phyloP scores from a whole-genome alignment of 2,888 invertebrate genomes.

The Artemia sp. region DNA sequence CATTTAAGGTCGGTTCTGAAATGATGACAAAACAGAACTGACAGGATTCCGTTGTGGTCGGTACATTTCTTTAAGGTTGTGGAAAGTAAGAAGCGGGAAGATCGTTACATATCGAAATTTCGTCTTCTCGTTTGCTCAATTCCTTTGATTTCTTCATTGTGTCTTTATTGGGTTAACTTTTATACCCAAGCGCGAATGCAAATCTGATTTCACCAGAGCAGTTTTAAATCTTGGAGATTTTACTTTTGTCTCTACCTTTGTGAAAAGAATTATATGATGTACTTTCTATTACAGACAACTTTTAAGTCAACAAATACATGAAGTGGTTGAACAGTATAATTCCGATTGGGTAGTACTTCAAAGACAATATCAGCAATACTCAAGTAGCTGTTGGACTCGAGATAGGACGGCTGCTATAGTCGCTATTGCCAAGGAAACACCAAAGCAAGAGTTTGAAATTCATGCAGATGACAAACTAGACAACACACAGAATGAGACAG shows the following conservation, averaged over 20 bases:
- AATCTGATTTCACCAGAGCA: too few relatives aligned
- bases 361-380: conserved; percentile 56
- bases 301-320: conserved; percentile 64
- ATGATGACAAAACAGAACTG: too few relatives aligned
- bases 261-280: not conserved
- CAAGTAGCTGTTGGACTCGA: conserved; percentile 45
- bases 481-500: not conserved
- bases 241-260: not conserved
- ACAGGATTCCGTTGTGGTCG: too few relatives aligned
- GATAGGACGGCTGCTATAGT: conserved; percentile 42
- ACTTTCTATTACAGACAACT: conserved; percentile 41
- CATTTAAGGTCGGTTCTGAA: too few relatives aligned
- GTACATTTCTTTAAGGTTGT: too few relatives aligned
- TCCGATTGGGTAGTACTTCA: conserved; percentile 70
- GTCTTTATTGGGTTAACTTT: too few relatives aligned
- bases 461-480: conserved; percentile 38
- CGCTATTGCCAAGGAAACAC: conserved; percentile 47
- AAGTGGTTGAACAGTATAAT: conserved; percentile 71
- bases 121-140: too few relatives aligned
- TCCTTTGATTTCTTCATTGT: too few relatives aligned
- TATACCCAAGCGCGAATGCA: too few relatives aligned
- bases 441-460: conserved; percentile 70
- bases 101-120: too few relatives aligned
- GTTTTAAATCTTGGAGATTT: too few relatives aligned
- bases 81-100: too few relatives aligned